Evolutionary conservation across 2,113 vertebrate species (phyloP), one percentile per base, ranked within the genome.

Genomic region (Cryptoleucopteryx plumbea): DNA sequence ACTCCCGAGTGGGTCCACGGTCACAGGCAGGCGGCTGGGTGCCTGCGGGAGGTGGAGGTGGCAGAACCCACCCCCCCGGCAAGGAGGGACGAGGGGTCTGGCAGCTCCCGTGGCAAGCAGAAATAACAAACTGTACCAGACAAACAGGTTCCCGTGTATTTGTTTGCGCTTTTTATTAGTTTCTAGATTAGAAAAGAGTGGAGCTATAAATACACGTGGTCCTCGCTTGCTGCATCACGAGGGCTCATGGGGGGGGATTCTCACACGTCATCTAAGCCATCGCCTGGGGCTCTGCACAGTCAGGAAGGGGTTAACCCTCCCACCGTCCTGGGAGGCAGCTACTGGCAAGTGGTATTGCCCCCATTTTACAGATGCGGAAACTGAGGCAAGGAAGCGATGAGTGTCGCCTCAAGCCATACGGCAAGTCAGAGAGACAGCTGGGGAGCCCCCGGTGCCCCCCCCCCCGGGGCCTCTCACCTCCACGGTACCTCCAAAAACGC

Each of bases 381-480:
- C 52, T 53, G 26, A 53, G 52, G 52, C 52, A 53, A 53, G 52
- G 52, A 53, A 53, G 52, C 26, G 5, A 10, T 6, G 22, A 19
- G 36, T 7, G 1, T 18, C 9, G 2, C 55, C 36, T n/a, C 3
- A 10, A 17, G 45, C 53, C 47, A 6, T 21, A 8, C 5, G 7
- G 29, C 47, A 32, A 20, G 43, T 5, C 5, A 6, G 31, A 42
- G 23, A 42, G 16, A 23, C 10, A 13, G 21, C 42, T 13, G 17
- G 14, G 43, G 19, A 29, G 31, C 45, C 36, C 45, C 5, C 12
- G 4, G 34, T 15, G 11, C 31, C 34, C 42, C 42, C 42, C n/a
- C n/a, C 55, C 27, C 40, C 15, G 9, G 23, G n/a, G n/a, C 59
- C 25, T 18, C 59, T 38, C 22, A 4, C 34, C 34, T 23, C 58